Evolutionary conservation across 1,140 invertebrate species (phyloP).

Genomic region (Anastatus disparis): DNA sequence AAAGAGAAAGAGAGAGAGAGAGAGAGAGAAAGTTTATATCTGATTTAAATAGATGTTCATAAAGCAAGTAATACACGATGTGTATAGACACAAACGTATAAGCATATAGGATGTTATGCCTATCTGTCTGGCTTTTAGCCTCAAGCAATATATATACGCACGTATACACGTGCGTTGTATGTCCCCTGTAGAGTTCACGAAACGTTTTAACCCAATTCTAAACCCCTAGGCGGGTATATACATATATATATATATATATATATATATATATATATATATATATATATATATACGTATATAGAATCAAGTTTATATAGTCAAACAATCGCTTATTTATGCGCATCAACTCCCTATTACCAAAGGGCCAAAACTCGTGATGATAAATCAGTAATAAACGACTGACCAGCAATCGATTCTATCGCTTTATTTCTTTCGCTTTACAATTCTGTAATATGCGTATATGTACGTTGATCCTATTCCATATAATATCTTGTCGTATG

Average conservation of each 20-base stretch:
- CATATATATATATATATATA: too few relatives aligned
- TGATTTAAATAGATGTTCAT: constrained; percentile 19
- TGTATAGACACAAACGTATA: too few relatives aligned
- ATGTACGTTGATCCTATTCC: background rate
- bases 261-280: too few relatives aligned
- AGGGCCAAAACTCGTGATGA: constrained; percentile 1
- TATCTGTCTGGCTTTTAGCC: background rate
- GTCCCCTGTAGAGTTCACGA: background rate
- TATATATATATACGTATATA: background rate
- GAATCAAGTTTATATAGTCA: background rate
- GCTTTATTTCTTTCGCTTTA: too few relatives aligned
- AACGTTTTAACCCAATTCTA: constrained; percentile 40
- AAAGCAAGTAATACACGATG: background rate
- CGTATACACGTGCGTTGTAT: background rate
- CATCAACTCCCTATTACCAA: constrained; percentile 26
- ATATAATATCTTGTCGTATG: background rate
- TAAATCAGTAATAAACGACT: constrained; percentile 33
- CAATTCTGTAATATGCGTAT: too few relatives aligned
- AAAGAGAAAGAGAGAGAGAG: too few relatives aligned
- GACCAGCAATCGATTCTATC: background rate
- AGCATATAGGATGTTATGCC: too few relatives aligned
- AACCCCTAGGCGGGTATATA: constrained; percentile 7
- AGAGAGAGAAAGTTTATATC: background rate
- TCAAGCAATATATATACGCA: background rate
- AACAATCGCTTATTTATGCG: constrained; percentile 28